Evolutionary conservation across 1,140 invertebrate genomes (phyloP), one percentile per base, ranked within the genome.

Genomic region (Apis florea): DNA sequence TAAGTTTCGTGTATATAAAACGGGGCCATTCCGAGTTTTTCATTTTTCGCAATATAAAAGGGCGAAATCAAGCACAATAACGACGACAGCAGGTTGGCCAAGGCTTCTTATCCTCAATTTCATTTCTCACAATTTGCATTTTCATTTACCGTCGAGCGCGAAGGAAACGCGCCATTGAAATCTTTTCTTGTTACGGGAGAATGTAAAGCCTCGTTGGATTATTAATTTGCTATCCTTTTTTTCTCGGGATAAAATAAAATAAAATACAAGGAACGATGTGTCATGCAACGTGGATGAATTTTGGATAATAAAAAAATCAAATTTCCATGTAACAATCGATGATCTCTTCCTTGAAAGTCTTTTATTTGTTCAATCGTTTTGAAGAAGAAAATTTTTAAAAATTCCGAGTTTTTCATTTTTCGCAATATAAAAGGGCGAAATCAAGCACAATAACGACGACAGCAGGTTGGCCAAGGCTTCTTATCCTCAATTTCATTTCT

Each of bases 381-480:
- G 31, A 40, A 4, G n/a, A n/a, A 40, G 31, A 6, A 40, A 5
- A 40, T 40, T 40, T 40, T 40, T 40, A 6, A 40, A 40, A 40
- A 40, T 40, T 40, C n/a, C n/a, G n/a, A n/a, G 73, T 80, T 80
- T 83, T 83, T 83, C 77, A 83, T 83, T 83, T 40, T 79, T 21
- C 77, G 51, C 71, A 10, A 83, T 75, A 69, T 54, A 66, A 47
- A 40, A 19, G 67, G 40, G 13, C n/a, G 67, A 81, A 67, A 76
- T 83, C 82, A 70, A 40, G 66, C 66, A 59, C 76, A 84, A 84
- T 84, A 84, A 81, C 70, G 40, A 63, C 69, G 77, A 83, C 72
- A 59, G n/a, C 26, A 19, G 47, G 26, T 15, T 31, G 59, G n/a
- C 17, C 61, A 17, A 73, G 59, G 59, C 31, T 21, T 56, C 75